Conservation (phyloP, 1,140 invertebrate genomes). For the Telenomus remus region DNA sequence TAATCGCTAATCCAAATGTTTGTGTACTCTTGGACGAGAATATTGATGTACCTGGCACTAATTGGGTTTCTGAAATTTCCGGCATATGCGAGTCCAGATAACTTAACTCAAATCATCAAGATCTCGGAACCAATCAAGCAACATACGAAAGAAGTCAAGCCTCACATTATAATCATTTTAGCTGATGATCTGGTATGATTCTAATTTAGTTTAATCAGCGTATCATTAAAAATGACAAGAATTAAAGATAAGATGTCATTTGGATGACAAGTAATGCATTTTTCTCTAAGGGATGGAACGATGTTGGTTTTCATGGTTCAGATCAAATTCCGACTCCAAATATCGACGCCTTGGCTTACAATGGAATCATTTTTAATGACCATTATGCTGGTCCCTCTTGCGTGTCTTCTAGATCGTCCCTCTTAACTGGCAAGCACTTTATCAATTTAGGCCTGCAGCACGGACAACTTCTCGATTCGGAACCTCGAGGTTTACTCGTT, state of each 20-base stretch:
- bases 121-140: constrained; percentile 6
- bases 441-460: constrained; percentile 38
- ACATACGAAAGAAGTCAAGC: constrained; percentile 46
- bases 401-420: constrained; percentile 80
- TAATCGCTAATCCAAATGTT: no score
- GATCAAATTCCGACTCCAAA: constrained; percentile 82
- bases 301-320: constrained; percentile 84
- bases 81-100: constrained; percentile 1
- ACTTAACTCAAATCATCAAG: constrained; percentile 1
- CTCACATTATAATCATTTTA: constrained; percentile 78
- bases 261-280: not conserved
- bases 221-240: not conserved
- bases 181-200: constrained; percentile 79
- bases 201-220: not conserved
- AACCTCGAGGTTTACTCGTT: constrained; percentile 86
- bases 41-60: not conserved
- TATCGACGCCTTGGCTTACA: constrained; percentile 80
- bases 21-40: no score
- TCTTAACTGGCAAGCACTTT: constrained; percentile 78
- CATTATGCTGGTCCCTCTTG: constrained; percentile 81
- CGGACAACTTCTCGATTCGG: constrained; percentile 73
- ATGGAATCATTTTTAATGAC: constrained; percentile 80
- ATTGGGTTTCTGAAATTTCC: constrained; percentile 9
- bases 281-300: constrained; percentile 82
- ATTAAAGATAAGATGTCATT: constrained; percentile 24